Conservation (phyloP, 2,113 vertebrate species). For the Alethe diademata region DNA sequence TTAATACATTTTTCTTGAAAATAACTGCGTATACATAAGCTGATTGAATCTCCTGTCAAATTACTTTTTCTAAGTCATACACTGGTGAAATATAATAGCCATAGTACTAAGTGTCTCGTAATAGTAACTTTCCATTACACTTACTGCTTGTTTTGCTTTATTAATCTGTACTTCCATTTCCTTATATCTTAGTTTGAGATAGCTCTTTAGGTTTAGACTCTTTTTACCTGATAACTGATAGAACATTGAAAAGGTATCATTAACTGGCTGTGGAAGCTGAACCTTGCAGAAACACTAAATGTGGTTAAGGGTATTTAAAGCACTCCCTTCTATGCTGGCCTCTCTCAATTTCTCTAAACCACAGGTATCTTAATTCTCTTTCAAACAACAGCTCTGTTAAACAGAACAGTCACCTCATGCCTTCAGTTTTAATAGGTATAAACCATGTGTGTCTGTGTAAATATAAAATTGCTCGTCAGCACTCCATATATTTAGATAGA, state of each 20-base stretch:
- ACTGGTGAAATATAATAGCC: not conserved
- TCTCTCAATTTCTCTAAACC: not conserved
- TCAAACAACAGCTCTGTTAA: not conserved
- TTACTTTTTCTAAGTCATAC: not conserved
- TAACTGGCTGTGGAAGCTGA: not conserved
- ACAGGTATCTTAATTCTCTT: not conserved
- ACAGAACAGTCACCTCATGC: not conserved
- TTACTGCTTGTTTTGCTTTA: not conserved
- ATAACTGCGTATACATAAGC: not conserved
- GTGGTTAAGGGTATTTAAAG: not conserved
- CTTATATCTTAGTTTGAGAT: not conserved
- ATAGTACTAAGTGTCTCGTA: not conserved
- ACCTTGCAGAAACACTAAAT: not conserved
- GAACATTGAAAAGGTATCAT: not conserved
- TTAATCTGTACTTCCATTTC: not conserved
- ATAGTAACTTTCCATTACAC: not conserved
- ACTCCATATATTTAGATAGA: not conserved
- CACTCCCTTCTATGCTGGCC: not conserved
- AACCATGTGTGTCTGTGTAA: not conserved
- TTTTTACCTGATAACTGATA: not conserved
- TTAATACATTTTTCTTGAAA: not conserved
- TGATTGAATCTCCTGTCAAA: not conserved
- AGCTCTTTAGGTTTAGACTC: not conserved
- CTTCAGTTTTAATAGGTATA: not conserved
- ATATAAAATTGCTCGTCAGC: not conserved